Evolutionary conservation across 2,888 invertebrate genomes (phyloP), one percentile per base, ranked within the genome.

Genomic region (Cataglyphis altisquamis): DNA sequence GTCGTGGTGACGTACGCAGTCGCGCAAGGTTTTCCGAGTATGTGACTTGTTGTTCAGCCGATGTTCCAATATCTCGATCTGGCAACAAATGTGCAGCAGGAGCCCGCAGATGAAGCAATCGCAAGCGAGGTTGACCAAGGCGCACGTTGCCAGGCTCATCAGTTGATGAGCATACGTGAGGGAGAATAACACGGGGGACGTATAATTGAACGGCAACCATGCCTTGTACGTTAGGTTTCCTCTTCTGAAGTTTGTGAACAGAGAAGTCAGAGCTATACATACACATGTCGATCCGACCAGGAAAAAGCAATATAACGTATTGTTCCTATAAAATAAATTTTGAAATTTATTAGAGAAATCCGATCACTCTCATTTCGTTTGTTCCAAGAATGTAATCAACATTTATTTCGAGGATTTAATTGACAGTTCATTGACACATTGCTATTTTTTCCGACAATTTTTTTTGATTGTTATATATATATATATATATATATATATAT

Each of bases 71-170:
- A 93, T 90, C 41, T 92, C 91, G 12, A 92, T 84, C 52, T 93
- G 92, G 1, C 90, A 82, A 41, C 92, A 92, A 15, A 87, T 86
- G 36, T 92, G 89, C 0, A 91, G 41, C 36, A 91, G 64, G 0
- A 91, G 57, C 0, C 89, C 89, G 0, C 90, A 89, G 5, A 93
- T 75, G 8, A 93, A 67, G 12, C 90, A 89, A 41, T 93, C 93
- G 63, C 91, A 92, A 0, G 87, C 91, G 1, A 91, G 86, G 63
- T 91, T 91, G 0, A 90, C 39, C 4, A 90, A 12, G 15, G 21
- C 36, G 4, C 52, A 5, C 9, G 66, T 77, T 15, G 85, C 67
- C 21, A 90, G 72, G 3, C 87, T 85, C 1, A 86, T n/a, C 0
- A 88, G 78, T 25, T 91, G 91, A 77, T 90, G 88, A 67, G 63